Percentiles rank a stretch among this genome's conserved stretches.
Evolutionary conservation across 2,888 invertebrate genomes (phyloP).

Genomic region (Euplagia quadripunctaria): DNA sequence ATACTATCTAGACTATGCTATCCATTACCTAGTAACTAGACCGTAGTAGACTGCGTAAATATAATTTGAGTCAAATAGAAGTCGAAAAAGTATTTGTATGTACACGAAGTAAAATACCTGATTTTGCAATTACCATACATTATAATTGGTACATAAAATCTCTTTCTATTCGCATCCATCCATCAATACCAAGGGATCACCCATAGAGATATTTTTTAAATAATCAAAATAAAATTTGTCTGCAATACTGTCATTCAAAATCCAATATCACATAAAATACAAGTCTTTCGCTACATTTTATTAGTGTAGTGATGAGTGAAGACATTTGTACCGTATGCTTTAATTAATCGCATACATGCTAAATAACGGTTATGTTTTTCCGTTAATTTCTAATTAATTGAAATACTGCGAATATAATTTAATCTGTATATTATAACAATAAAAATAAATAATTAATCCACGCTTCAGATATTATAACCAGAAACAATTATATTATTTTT

Average conservation of each 20-base stretch:
- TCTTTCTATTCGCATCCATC: too few species aligned
- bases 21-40: background rate
- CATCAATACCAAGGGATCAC: too few species aligned
- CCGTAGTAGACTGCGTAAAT: background rate
- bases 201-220: too few species aligned
- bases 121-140: background rate
- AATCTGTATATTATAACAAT: constrained; percentile 14
- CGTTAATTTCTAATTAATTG: constrained; percentile 10
- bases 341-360: background rate
- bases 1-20: background rate
- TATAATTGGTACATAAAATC: too few species aligned
- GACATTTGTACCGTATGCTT: background rate
- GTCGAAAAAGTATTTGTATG: background rate
- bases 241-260: background rate
- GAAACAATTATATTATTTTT: background rate
- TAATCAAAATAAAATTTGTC: too few species aligned
- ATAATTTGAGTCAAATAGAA: too few species aligned
- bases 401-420: constrained; percentile 5
- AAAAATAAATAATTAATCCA: constrained; percentile 14
- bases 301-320: background rate
- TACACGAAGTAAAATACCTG: background rate
- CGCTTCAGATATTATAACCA: constrained; percentile 13
- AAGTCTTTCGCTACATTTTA: background rate
- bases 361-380: constrained; percentile 8
- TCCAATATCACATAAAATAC: background rate